Percentiles rank a stretch among this genome's conserved stretches.
phyloP scores from a whole-genome alignment of 2,113 vertebrate species.

The Patagioenas fasciata region DNA sequence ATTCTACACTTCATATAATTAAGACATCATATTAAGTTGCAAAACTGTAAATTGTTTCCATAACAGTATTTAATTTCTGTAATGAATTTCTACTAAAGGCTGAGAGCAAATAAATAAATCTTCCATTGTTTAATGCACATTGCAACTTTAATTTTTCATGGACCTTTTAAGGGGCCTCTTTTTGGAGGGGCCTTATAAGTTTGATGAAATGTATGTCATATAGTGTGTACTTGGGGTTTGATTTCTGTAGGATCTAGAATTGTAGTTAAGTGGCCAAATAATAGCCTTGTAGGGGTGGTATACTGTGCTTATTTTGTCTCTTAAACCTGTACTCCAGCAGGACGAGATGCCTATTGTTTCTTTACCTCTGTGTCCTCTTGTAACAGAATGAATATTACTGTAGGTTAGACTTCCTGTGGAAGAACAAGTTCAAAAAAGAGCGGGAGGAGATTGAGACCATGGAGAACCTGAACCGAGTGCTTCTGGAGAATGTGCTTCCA shows the following conservation, averaged over 20 bases:
- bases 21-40: background rate
- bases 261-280: background rate
- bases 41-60: background rate
- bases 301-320: slow-evolving; percentile 70
- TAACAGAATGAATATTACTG: slow-evolving; percentile 99
- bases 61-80: background rate
- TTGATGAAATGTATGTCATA: background rate
- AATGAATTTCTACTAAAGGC: background rate
- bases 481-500: slow-evolving; percentile 95
- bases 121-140: background rate
- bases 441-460: slow-evolving; percentile 99
- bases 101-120: background rate
- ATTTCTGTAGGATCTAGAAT: background rate
- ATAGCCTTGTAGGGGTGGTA: background rate
- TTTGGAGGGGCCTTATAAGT: background rate
- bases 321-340: slow-evolving; percentile 74
- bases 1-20: background rate
- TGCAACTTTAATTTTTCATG: background rate
- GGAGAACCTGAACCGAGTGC: slow-evolving; percentile 96
- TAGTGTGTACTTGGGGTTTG: background rate
- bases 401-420: slow-evolving; percentile 99
- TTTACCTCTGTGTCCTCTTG: slow-evolving; percentile 99
- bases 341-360: slow-evolving; percentile 90
- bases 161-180: background rate
- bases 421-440: slow-evolving; percentile 99